phyloP scores from a whole-genome alignment of 2,888 invertebrate species.

The Chymomyza fuscimana region DNA sequence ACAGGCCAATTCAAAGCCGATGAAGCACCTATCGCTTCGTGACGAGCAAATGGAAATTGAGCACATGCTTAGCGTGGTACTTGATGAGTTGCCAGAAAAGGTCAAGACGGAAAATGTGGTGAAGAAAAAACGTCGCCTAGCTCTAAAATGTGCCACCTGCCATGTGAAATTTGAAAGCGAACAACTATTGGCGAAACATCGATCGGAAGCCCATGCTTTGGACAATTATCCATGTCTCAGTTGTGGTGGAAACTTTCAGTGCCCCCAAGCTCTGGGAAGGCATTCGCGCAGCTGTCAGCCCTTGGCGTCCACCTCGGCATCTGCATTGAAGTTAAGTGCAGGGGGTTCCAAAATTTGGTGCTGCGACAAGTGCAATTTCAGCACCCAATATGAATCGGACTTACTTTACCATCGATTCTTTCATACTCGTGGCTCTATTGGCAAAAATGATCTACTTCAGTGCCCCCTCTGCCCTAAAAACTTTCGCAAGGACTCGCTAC shows the following conservation, averaged over 20 bases:
- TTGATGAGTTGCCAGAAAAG: constrained; percentile 43
- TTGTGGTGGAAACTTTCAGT: constrained; percentile 85
- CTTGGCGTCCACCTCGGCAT: constrained; percentile 33
- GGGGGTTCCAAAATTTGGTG: constrained; percentile 32
- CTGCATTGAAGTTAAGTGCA: neutral
- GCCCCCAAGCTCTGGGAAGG: constrained; percentile 87
- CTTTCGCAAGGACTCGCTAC: constrained; percentile 84
- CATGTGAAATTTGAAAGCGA: constrained; percentile 36
- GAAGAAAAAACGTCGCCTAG: constrained; percentile 12
- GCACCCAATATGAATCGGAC: constrained; percentile 84
- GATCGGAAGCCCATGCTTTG: constrained; percentile 59
- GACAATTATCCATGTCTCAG: constrained; percentile 85
- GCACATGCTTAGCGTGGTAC: constrained; percentile 62
- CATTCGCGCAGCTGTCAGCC: constrained; percentile 82
- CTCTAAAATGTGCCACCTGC: constrained; percentile 38
- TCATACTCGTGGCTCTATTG: constrained; percentile 80
- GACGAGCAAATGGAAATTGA: constrained; percentile 45
- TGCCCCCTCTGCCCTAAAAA: constrained; percentile 86
- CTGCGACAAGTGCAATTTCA: constrained; percentile 71
- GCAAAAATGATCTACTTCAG: constrained; percentile 73
- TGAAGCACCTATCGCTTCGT: neutral
- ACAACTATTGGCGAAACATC: constrained; percentile 40
- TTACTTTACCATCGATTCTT: constrained; percentile 87
- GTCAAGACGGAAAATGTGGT: neutral
- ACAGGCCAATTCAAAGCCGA: constrained; percentile 70